Percentiles rank a stretch among this genome's conserved stretches.
phyloP scores from a whole-genome alignment of 1,140 invertebrate species.

The Lanistes nyassanus region DNA sequence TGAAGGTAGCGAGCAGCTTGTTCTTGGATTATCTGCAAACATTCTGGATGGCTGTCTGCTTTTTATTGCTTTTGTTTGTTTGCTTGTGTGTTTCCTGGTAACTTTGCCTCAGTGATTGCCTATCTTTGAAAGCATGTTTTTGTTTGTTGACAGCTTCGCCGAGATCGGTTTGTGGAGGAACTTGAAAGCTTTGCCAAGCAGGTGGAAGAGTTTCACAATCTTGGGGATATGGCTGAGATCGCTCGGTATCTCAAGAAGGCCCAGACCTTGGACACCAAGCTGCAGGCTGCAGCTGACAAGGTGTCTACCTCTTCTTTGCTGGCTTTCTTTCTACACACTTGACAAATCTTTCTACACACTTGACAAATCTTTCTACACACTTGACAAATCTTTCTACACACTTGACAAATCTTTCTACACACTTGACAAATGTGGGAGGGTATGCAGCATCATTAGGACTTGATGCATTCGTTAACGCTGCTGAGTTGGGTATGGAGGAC shows the following conservation, averaged over 20 bases:
- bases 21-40: neutral
- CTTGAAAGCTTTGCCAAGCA: conserved; percentile 82
- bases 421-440: too few relatives aligned
- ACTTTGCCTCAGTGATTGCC: neutral
- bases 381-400: too few relatives aligned
- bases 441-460: too few relatives aligned
- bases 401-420: too few relatives aligned
- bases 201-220: conserved; percentile 86
- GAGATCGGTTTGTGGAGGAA: conserved; percentile 79
- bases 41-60: neutral
- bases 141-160: conserved; percentile 52
- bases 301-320: conserved; percentile 31
- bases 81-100: neutral
- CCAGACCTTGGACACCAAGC: conserved; percentile 77
- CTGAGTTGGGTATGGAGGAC: too few relatives aligned
- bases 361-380: too few relatives aligned
- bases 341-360: too few relatives aligned
- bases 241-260: conserved; percentile 87
- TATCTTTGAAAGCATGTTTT: conserved; percentile 2
- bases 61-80: neutral
- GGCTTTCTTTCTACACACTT: too few relatives aligned
- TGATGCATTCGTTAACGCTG: too few relatives aligned
- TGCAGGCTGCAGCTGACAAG: conserved; percentile 77
- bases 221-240: conserved; percentile 88
- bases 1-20: too few relatives aligned